phyloP scores from a whole-genome alignment of 2,888 invertebrate species.

The Artemia sinica region DNA sequence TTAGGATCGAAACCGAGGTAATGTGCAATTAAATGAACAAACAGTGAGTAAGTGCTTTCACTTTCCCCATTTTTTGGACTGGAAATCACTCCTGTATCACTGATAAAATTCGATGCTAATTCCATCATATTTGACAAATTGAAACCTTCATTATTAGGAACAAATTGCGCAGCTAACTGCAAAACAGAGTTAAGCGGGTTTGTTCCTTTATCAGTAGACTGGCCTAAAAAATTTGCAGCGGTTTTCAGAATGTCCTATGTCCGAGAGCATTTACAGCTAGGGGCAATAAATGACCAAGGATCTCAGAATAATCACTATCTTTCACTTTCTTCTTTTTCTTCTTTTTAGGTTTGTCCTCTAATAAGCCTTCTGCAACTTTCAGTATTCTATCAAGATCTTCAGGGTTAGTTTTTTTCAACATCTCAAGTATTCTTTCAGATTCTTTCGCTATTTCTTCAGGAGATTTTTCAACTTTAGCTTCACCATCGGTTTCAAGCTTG shows the following conservation, averaged over 20 bases:
- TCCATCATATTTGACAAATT: slow-evolving; percentile 5
- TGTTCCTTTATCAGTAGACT: background rate
- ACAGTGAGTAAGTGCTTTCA: background rate
- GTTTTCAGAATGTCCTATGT: background rate
- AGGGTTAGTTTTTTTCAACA: slow-evolving; percentile 3
- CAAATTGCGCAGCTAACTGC: background rate
- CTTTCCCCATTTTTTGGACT: background rate
- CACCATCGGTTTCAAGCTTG: background rate
- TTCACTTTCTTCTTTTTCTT: slow-evolving; percentile 7
- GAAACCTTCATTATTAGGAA: background rate
- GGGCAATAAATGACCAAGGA: background rate
- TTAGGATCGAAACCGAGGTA: background rate
- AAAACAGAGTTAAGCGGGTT: background rate
- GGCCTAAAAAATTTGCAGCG: slow-evolving; percentile 1
- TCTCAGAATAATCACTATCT: background rate
- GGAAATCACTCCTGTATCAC: background rate
- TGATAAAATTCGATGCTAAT: background rate
- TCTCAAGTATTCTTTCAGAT: background rate
- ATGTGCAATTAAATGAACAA: background rate
- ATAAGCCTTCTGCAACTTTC: background rate
- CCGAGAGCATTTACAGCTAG: slow-evolving; percentile 9
- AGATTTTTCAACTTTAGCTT: slow-evolving; percentile 4
- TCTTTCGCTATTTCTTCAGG: slow-evolving; percentile 1
- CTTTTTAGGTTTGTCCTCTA: slow-evolving; percentile 1
- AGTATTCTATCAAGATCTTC: background rate